phyloP scores from a whole-genome alignment of 2,113 vertebrate species.

The Hippocampus comes region DNA sequence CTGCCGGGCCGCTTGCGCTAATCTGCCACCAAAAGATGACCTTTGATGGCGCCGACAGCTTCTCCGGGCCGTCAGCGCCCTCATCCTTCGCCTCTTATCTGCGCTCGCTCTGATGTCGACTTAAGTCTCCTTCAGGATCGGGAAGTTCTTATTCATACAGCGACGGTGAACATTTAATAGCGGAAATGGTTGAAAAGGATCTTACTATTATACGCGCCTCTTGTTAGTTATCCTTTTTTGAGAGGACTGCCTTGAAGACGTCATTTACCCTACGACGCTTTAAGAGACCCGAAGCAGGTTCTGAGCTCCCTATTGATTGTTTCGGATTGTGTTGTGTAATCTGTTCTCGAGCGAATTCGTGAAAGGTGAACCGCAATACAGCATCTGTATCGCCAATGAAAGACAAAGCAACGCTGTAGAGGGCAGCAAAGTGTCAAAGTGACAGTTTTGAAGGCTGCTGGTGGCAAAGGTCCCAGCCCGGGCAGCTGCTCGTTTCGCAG shows the following conservation, averaged over 20 bases:
- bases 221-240: neutral
- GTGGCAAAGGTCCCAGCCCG: neutral
- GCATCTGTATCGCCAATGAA: no score
- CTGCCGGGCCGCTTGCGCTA: neutral
- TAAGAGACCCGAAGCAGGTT: neutral
- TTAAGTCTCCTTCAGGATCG: neutral
- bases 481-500: slow-evolving; percentile 25
- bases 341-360: no score
- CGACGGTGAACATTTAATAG: neutral
- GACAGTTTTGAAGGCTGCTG: neutral
- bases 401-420: neutral
- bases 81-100: slow-evolving; percentile 3
- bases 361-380: no score
- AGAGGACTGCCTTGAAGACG: neutral
- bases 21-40: slow-evolving; percentile 3
- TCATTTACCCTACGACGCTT: neutral
- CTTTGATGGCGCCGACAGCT: slow-evolving; percentile 4
- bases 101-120: neutral
- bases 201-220: neutral
- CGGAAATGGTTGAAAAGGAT: neutral
- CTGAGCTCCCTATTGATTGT: no score
- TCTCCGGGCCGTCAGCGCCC: neutral
- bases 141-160: neutral
- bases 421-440: slow-evolving; percentile 3
- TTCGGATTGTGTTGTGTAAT: no score